Evolutionary conservation across 2,797 vertebrate species (phyloP), one percentile per base, ranked within the genome.

Genomic region (Clarias pachynema): DNA sequence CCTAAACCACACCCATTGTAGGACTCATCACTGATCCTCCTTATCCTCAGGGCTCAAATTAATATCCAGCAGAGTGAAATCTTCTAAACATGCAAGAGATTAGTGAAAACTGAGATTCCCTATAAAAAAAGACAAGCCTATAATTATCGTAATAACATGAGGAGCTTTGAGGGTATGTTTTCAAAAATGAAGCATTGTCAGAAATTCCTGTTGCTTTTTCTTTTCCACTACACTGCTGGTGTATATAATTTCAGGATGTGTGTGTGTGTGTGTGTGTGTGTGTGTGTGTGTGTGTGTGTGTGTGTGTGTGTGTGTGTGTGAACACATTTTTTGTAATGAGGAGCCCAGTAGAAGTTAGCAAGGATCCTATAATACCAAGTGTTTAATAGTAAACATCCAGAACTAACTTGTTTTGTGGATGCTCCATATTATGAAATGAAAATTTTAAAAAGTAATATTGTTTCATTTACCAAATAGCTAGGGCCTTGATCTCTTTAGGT

Each of bases 11-110:
- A 65, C 78, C 37, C 79, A 26, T 5, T 31, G 0, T 20, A 74
- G 83, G 86, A 86, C 70, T 87, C 82, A 88, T 83, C 60, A 68
- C 79, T 78, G 26, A 81, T 26, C 62, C 74, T 65, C 78, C 75
- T 56, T 44, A 75, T 62, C 77, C 78, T 82, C 37, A 5, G 26
- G 75, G 62, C 60, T 82, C 53, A 62, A 59, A 5, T 44, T 57
- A 26, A 63, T 37, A 84, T 44, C 31, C 34, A 53, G 18, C 20
- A 62, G 29, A 69, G 16, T 73, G 77, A 79, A 44, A 40, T 69
- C 26, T 15, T 53, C 40, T 31, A 40, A 60, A 59, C 57, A 66
- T 82, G 20, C 24, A 16, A 40, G 24, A 82, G 70, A 86, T 78
- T 22, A 44, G 37, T n/a, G 44, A 66, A 77, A 65, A 68, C 34